phyloP scores from a whole-genome alignment of 2,888 invertebrate species.

The Pristionchus entomophagus region DNA sequence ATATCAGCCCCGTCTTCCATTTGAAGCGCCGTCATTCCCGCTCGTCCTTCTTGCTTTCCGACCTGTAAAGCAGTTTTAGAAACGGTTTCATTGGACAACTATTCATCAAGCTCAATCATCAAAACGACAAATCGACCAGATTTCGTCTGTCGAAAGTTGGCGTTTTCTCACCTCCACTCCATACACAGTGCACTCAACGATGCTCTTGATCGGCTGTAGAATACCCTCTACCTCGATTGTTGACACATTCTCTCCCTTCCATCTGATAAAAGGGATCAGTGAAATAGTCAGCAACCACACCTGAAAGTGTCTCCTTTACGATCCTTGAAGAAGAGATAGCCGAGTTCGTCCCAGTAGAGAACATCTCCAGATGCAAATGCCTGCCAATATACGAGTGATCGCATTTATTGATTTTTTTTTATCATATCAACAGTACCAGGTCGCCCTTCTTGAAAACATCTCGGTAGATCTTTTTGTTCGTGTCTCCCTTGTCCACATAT shows the following conservation, averaged over 20 bases:
- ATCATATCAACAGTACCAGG: slow-evolving; percentile 86
- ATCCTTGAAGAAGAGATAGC: slow-evolving; percentile 92
- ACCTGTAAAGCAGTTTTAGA: too few relatives aligned
- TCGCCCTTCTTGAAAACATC: slow-evolving; percentile 93
- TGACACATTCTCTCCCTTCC: slow-evolving; percentile 97
- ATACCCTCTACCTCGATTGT: slow-evolving; percentile 93
- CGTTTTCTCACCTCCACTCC: slow-evolving; percentile 90
- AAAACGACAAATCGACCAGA: too few relatives aligned
- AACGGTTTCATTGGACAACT: too few relatives aligned
- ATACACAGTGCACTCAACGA: slow-evolving; percentile 92
- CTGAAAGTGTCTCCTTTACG: slow-evolving; percentile 92
- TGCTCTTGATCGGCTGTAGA: slow-evolving; percentile 86
- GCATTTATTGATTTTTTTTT: too few relatives aligned
- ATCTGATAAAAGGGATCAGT: too few relatives aligned
- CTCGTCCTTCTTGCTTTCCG: slow-evolving; percentile 83
- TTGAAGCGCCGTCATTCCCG: slow-evolving; percentile 92
- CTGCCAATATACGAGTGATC: slow-evolving; percentile 48
- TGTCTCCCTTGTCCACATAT: slow-evolving; percentile 89
- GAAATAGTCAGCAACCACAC: too few relatives aligned
- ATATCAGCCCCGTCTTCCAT: slow-evolving; percentile 61
- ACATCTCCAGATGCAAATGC: slow-evolving; percentile 83
- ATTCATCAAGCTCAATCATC: too few relatives aligned
- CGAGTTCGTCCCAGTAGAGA: slow-evolving; percentile 90
- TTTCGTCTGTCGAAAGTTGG: too few relatives aligned
- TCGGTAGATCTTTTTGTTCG: slow-evolving; percentile 89